Evolutionary conservation across 2,113 vertebrate species (phyloP).

Genomic region (Spea multiplicata): DNA sequence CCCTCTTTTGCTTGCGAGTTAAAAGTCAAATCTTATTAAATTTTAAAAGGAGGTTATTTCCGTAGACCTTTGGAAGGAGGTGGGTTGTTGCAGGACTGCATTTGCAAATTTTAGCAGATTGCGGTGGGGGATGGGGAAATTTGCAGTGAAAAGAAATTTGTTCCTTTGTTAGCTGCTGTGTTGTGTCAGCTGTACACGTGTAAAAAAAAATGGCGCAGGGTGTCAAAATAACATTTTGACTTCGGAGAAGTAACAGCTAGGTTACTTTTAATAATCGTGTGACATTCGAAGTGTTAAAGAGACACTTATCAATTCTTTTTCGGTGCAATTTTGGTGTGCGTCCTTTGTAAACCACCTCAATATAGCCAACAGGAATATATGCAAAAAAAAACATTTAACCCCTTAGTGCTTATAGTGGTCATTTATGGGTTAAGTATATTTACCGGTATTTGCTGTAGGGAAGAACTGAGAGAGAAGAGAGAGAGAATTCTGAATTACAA

Average conservation of each 20-base stretch:
- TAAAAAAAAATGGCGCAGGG: conserved; percentile 31
- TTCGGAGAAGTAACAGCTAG: conserved; percentile 24
- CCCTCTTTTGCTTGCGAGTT: conserved; percentile 23
- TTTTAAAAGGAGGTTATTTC: conserved; percentile 48
- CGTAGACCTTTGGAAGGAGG: conserved; percentile 47
- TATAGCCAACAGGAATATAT: no score
- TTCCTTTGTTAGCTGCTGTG: conserved; percentile 38
- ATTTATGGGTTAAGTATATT: no score
- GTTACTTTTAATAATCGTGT: conserved; percentile 37
- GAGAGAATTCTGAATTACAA: no score
- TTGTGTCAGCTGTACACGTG: conserved; percentile 32
- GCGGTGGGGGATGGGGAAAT: conserved; percentile 34
- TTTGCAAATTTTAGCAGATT: conserved; percentile 48
- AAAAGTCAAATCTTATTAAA: conserved; percentile 49
- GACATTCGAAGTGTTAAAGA: conserved; percentile 29
- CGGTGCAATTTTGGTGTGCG: not conserved
- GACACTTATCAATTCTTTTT: not conserved
- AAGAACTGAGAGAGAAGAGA: no score
- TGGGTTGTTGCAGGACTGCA: conserved; percentile 31
- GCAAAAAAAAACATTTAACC: no score
- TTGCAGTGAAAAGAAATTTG: conserved; percentile 39
- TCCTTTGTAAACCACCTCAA: no score
- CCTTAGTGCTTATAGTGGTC: no score
- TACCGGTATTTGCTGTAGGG: no score
- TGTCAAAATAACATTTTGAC: conserved; percentile 44